phyloP scores from a whole-genome alignment of 2,888 invertebrate species.

The Aspidiotus destructor region DNA sequence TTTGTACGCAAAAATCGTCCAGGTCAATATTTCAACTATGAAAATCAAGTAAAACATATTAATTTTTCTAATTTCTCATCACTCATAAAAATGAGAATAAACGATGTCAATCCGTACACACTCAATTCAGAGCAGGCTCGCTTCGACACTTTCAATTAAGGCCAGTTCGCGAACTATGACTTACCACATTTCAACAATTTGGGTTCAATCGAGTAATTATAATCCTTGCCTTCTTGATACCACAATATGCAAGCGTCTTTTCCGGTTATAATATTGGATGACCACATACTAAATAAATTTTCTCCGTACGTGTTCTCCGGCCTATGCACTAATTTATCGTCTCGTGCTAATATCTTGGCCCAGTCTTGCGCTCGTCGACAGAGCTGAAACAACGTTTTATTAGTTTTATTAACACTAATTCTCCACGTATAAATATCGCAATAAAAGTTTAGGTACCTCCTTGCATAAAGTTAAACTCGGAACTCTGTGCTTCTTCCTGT shows the following conservation, averaged over 20 bases:
- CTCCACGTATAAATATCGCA: background rate
- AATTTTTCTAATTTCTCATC: no score
- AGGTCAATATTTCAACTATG: no score
- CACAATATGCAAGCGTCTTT: slow-evolving; percentile 62
- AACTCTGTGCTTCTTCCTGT: slow-evolving; percentile 50
- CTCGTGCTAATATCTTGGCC: slow-evolving; percentile 58
- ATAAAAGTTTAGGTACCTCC: slow-evolving; percentile 42
- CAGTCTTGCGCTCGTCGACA: slow-evolving; percentile 58
- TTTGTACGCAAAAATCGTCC: no score
- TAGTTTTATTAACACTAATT: background rate
- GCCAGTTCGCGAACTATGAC: slow-evolving; percentile 3
- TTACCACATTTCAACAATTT: slow-evolving; percentile 37
- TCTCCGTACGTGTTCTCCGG: slow-evolving; percentile 56
- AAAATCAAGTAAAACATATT: no score
- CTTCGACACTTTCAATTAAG: background rate
- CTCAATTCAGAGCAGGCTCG: background rate
- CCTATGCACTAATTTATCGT: slow-evolving; percentile 56
- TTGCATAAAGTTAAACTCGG: slow-evolving; percentile 48
- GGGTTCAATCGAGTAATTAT: slow-evolving; percentile 40
- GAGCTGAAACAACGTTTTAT: slow-evolving; percentile 41
- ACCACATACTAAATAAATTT: slow-evolving; percentile 61
- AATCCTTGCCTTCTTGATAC: slow-evolving; percentile 66
- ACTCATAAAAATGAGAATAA: no score
- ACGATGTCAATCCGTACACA: no score
- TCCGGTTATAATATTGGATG: slow-evolving; percentile 56